Percentiles rank a stretch among this genome's conserved stretches.
Conservation (phyloP, 2,113 vertebrate genomes). For the Hydropotes inermis region DNA sequence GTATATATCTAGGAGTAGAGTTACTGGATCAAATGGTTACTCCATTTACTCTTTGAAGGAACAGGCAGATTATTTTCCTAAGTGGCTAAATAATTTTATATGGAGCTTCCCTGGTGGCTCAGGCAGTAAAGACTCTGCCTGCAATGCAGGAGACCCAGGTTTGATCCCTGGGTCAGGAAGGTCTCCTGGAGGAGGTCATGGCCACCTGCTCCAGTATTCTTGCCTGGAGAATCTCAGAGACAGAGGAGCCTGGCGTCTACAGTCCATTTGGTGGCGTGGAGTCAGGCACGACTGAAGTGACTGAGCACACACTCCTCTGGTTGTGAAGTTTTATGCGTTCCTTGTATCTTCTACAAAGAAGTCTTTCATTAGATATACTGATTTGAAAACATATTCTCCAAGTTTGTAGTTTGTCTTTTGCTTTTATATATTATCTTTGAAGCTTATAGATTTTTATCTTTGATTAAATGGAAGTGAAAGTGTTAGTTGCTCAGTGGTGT, state of each 20-base stretch:
- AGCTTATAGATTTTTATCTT: neutral
- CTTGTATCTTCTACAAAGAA: neutral
- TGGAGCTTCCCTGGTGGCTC: accelerated
- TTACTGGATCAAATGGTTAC: neutral
- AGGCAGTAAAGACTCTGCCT: accelerated
- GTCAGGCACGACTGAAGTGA: neutral
- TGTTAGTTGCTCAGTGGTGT: neutral
- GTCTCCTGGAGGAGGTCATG: neutral
- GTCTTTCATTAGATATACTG: neutral
- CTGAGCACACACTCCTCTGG: accelerated
- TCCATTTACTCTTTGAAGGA: neutral
- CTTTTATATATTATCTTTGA: neutral
- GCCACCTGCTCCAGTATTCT: neutral
- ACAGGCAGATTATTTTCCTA: neutral
- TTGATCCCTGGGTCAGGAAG: neutral
- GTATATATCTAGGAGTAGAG: neutral
- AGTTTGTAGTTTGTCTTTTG: neutral
- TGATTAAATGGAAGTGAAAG: neutral
- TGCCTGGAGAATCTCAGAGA: neutral
- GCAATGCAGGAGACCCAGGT: neutral
- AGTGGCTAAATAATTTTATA: neutral
- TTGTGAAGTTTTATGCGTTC: neutral
- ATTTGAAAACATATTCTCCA: neutral
- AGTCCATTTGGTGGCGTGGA: accelerated
- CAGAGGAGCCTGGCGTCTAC: neutral